Base-by-base conservation (phyloP, 2,113 vertebrate genomes). In the Brienomyrus longianalis region DNA sequence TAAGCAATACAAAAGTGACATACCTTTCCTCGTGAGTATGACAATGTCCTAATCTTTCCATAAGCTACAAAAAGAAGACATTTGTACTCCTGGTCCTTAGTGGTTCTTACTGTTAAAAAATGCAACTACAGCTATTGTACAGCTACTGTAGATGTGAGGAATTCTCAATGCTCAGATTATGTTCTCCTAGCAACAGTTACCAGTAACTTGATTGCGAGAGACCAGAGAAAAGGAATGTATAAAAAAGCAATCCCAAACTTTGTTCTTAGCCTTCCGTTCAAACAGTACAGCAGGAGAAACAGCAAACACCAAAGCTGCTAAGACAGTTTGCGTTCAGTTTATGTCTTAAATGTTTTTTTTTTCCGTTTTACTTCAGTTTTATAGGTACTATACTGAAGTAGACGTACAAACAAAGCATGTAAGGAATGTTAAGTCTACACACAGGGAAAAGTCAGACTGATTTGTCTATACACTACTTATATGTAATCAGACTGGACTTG, bases 401-500 rank as follows among this genome's bases (percentile, higher is more conserved):
- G 9, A 86, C 70, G 56, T 66, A 47, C 5, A 89, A 80, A 39
- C 74, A 80, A 80, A 8, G 35, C 23, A 90, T 90, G 85, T 43
- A 10, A 90, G 84, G 89, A 90, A 90, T 90, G 89, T 90, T 90
- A 90, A 90, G 89, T 87, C 62, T 77, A 70, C 45, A 45, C 86
- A 90, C 89, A 87, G 62, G 89, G 56, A 51, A 59, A 89, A 50
- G 89, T 89, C 80, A 35, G 88, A 31, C 17, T 86, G 89, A 90
- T 52, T 90, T 86, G 62, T 80, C 80, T 17, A 45, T 48, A 54
- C 43, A 74, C 52, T 62, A 31, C 17, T 39, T 39, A 87, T n/a
- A 87, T 48, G 84, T 51, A 87, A 39, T 52, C 83, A 86, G 84
- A 52, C 39, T 51, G 59, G 27, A 74, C 86, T 90, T 90, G 27